Evolutionary conservation across 2,797 vertebrate genomes (phyloP).

Genomic region (Micromesistius poutassou): DNA sequence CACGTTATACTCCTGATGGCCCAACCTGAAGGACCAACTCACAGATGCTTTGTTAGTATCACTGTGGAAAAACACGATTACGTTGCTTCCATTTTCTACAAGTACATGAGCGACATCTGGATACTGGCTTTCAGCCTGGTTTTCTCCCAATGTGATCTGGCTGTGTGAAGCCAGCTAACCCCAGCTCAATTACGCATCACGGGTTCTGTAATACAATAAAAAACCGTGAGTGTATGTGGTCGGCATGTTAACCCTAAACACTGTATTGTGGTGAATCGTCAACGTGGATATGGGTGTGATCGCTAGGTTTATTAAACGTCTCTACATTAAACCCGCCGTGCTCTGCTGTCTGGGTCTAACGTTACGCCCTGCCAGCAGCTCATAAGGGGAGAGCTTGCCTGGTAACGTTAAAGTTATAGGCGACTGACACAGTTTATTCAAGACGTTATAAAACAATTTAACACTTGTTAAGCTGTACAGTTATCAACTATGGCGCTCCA

Average conservation of each 20-base stretch:
- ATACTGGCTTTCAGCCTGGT: neutral
- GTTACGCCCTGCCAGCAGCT: too few relatives aligned
- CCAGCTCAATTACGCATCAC: neutral
- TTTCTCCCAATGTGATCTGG: neutral
- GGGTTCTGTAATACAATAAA: neutral
- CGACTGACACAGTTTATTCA: too few relatives aligned
- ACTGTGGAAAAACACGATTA: neutral
- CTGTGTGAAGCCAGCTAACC: neutral
- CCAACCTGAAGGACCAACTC: too few relatives aligned
- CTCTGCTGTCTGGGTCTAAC: too few relatives aligned
- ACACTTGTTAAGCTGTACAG: too few relatives aligned
- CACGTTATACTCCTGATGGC: too few relatives aligned
- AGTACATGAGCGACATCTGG: neutral
- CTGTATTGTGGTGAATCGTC: neutral
- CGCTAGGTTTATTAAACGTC: too few relatives aligned
- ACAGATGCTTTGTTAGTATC: neutral
- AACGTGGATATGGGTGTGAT: neutral
- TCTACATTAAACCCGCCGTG: too few relatives aligned
- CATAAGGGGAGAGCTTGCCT: too few relatives aligned
- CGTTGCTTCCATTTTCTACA: neutral
- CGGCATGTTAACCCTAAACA: neutral
- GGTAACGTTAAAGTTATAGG: too few relatives aligned
- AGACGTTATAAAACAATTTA: too few relatives aligned
- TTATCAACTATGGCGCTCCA: too few relatives aligned
- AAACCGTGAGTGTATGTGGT: neutral